A percentile compares a stretch with the other conserved stretches of the same genome.
Evolutionary conservation across 1,140 invertebrate genomes (phyloP).

Genomic region (Penaeus chinensis): DNA sequence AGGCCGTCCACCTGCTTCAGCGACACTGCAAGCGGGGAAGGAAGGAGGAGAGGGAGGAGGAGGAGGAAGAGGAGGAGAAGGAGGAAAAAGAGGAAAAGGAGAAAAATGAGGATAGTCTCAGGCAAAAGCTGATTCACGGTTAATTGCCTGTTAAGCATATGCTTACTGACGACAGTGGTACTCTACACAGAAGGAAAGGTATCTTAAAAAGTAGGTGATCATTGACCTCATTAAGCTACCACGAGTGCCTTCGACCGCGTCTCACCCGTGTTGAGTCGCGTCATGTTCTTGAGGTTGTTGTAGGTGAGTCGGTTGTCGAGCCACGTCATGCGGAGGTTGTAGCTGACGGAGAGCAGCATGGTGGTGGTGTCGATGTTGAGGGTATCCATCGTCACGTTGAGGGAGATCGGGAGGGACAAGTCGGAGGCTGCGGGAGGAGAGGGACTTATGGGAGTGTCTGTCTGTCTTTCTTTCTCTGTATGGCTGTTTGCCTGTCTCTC

Average conservation of each 20-base stretch:
- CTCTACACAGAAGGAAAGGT: too few relatives aligned
- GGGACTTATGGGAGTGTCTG: not conserved
- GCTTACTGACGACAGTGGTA: too few relatives aligned
- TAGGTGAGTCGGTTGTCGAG: constrained; percentile 60
- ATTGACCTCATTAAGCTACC: too few relatives aligned
- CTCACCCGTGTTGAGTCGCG: constrained; percentile 47
- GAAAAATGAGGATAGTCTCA: not conserved
- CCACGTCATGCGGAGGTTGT: constrained; percentile 55
- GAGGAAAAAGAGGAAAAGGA: not conserved
- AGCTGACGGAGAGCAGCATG: constrained; percentile 52
- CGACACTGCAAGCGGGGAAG: constrained; percentile 28
- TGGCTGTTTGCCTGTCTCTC: too few relatives aligned
- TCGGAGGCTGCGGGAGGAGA: not conserved
- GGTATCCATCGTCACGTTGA: constrained; percentile 57
- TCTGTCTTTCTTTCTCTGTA: not conserved
- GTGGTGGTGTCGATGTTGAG: constrained; percentile 54
- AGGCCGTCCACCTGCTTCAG: constrained; percentile 46
- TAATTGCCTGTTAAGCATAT: too few relatives aligned
- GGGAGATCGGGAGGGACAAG: constrained; percentile 35
- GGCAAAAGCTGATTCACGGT: too few relatives aligned
- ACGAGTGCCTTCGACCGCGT: not conserved
- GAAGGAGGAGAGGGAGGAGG: not conserved
- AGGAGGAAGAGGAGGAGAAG: not conserved
- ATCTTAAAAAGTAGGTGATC: too few relatives aligned
- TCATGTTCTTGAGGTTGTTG: constrained; percentile 58